Percentiles rank a stretch among this genome's conserved stretches.
Evolutionary conservation across 37 sponge, comb jelly and placozoan species (phyloP).

Genomic region (Aplysina aerophoba): DNA sequence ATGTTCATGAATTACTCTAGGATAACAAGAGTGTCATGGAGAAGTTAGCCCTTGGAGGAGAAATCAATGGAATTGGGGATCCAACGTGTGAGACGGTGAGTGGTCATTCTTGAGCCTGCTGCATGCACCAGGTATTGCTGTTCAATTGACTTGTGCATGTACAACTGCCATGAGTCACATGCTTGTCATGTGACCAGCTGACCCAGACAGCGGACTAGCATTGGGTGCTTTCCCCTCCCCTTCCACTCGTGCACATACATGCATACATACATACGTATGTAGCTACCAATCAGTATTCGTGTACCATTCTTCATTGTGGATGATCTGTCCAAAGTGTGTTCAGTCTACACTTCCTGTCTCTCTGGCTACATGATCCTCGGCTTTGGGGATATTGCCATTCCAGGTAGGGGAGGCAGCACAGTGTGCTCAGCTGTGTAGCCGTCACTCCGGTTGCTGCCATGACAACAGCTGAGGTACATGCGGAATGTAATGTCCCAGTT

Average conservation of each 20-base stretch:
- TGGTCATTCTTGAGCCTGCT: not conserved
- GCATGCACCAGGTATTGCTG: no score
- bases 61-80: not conserved
- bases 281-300: conserved; percentile 36
- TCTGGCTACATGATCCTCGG: conserved; percentile 42
- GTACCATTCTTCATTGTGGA: conserved; percentile 40
- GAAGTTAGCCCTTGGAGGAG: conserved; percentile 70
- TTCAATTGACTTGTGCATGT: no score
- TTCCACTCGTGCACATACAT: not conserved
- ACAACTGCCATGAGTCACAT: not conserved
- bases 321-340: conserved; percentile 28
- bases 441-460: no score
- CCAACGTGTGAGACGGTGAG: conserved; percentile 25
- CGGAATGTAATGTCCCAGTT: no score
- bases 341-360: conserved; percentile 4
- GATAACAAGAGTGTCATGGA: conserved; percentile 87
- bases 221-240: not conserved
- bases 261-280: not conserved
- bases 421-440: no score
- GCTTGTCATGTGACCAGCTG: no score
- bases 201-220: no score
- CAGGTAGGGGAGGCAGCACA: conserved; percentile 28
- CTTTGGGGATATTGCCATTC: conserved; percentile 81
- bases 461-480: no score
- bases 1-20: conserved; percentile 24